Base-by-base conservation (phyloP, 92 coral and sea anemone genomes). In the Blastomussa wellsi region DNA sequence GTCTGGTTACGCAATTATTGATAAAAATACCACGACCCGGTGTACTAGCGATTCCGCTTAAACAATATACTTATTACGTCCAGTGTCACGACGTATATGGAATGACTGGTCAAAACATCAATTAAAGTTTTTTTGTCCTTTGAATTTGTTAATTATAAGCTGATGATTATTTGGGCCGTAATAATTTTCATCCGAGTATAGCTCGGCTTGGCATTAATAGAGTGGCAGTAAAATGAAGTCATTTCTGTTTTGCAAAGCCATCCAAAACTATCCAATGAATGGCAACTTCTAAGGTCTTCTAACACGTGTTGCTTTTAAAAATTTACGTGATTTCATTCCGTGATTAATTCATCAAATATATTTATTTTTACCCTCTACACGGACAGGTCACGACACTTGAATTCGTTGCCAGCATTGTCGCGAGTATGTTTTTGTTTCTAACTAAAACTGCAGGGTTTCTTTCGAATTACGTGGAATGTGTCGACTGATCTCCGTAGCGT, bases 361-460 rank as follows among this genome's bases (percentile, higher is more conserved):
- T 33, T 10, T 70, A 70, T 37, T 70, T 38, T 22, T 35, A 70
- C 44, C 9, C 44, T 28, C 22, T 17, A 2, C 12, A 20, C 26
- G 9, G 14, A 35, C 36, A 70, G 75, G 44, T 76, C 37, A 48
- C 44, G 28, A 16, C 22, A 26, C 38, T 12, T 32, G 64, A 76
- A 51, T 44, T 76, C 44, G 14, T 32, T 52, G 68, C 66, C 68
- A 53, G 68, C 66, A 77, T 77, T 62, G 81, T 77, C 15, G 24
- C 8, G 44, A 31, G 68, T 9, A 52, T 29, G 71, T n/a, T 80
- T 35, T 67, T 24, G 52, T 38, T 52, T 77, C 37, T 77, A 53
- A 80, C 31, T 26, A 44, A 59, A 20, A 65, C 70, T 19, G 47
- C 48, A 7, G 44, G 75, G 39, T 14, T 67, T 20, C 20, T 70